phyloP scores from a whole-genome alignment of 2,113 vertebrate genomes.

The Chaetops frenatus region DNA sequence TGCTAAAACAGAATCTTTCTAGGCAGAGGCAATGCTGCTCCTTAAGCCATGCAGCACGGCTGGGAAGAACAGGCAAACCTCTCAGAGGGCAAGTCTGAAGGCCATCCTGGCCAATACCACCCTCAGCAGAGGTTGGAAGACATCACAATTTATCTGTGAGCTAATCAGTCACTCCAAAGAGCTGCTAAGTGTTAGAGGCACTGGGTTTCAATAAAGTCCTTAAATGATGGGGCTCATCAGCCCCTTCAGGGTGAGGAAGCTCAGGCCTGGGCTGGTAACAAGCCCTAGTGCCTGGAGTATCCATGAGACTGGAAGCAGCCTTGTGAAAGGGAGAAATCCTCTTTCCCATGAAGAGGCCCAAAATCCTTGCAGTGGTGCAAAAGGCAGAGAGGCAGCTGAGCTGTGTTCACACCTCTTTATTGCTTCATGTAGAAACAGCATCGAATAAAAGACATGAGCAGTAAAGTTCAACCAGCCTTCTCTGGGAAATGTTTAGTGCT shows the following conservation, averaged over 20 bases:
- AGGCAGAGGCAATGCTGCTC: neutral
- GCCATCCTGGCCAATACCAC: neutral
- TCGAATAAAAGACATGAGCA: neutral
- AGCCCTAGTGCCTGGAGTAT: neutral
- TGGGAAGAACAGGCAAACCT: neutral
- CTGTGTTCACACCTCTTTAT: neutral
- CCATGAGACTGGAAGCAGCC: neutral
- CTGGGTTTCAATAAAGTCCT: neutral
- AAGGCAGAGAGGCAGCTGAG: neutral
- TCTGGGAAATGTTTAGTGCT: constrained; percentile 9
- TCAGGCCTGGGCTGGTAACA: neutral
- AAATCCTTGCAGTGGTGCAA: neutral
- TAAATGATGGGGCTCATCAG: neutral
- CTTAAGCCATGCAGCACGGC: neutral
- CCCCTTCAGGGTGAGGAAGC: neutral
- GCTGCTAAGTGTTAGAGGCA: neutral
- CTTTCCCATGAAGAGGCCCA: neutral
- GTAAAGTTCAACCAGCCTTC: neutral
- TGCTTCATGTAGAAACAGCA: neutral
- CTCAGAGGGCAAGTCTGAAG: neutral
- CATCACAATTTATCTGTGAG: neutral
- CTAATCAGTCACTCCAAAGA: neutral
- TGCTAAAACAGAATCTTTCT: neutral
- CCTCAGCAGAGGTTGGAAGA: neutral
- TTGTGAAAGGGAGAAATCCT: neutral